Percentiles rank a stretch among this genome's conserved stretches.
These are phyloP conservation scores for Neopipo cinnamomea DNA, from an alignment of 2,113 vertebrate species.

Conservation along the genomic window DNA sequence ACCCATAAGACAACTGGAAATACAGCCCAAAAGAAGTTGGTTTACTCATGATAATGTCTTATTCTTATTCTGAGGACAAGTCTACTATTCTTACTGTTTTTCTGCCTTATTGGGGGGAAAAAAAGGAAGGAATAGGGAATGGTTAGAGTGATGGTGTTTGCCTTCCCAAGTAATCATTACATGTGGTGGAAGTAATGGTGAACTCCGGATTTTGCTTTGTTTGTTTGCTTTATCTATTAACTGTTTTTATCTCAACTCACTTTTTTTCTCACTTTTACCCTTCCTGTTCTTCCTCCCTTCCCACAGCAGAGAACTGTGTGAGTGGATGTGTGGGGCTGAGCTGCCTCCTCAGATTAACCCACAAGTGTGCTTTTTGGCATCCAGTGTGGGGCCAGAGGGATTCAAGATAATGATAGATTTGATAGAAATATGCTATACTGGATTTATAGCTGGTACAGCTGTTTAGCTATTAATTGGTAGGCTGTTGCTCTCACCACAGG, in stretches of 20 bases:
- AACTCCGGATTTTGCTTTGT: not conserved
- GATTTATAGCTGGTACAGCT: not conserved
- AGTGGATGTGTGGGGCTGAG: not conserved
- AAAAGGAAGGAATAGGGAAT: not conserved
- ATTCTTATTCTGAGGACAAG: no score
- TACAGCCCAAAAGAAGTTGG: no score
- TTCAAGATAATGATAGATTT: not conserved
- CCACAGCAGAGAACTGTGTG: accelerated
- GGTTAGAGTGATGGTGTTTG: accelerated
- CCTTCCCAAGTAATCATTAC: not conserved
- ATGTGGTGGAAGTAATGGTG: accelerated
- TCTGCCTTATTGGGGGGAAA: no score
- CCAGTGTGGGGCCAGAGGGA: not conserved
- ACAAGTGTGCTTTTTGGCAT: not conserved
- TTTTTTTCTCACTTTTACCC: not conserved
- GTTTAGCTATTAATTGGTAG: not conserved
- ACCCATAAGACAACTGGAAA: no score
- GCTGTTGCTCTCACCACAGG: not conserved
- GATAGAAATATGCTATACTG: not conserved
- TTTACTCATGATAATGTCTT: no score
- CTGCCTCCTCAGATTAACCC: not conserved
- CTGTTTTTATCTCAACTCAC: not conserved
- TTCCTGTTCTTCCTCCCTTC: not conserved
- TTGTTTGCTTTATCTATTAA: not conserved
- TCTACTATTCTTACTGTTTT: no score